phyloP scores from a whole-genome alignment of 1,140 invertebrate species.

The Aleiodes sp. region DNA sequence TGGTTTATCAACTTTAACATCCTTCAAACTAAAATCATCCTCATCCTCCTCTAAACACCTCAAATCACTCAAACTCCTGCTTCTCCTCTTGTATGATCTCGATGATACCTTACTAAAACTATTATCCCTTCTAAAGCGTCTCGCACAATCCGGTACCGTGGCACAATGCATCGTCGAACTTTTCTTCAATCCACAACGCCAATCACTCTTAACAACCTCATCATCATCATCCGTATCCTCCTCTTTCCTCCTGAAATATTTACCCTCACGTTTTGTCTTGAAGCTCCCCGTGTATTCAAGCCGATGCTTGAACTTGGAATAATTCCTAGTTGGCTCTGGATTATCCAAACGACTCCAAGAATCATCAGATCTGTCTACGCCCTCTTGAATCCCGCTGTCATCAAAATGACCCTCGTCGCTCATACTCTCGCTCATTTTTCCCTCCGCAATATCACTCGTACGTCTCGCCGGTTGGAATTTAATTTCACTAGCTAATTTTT shows the following conservation, averaged over 20 bases:
- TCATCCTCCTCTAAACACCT: conserved; percentile 29
- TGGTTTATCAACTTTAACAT: conserved; percentile 18
- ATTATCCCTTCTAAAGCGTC: conserved; percentile 28
- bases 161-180: conserved; percentile 35
- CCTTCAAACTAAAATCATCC: neutral
- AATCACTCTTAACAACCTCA: conserved; percentile 13
- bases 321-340: conserved; percentile 16
- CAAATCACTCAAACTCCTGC: conserved; percentile 38
- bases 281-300: conserved; percentile 55
- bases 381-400: conserved; percentile 34
- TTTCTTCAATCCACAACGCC: conserved; percentile 31
- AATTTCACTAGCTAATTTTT: conserved; percentile 53
- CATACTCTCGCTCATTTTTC: neutral
- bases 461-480: conserved; percentile 49
- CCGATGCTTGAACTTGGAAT: conserved; percentile 33
- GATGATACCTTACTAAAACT: neutral
- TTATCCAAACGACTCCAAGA: conserved; percentile 38
- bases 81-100: conserved; percentile 23
- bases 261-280: conserved; percentile 45
- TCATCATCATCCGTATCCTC: conserved; percentile 33
- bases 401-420: conserved; percentile 13
- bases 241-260: conserved; percentile 43
- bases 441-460: neutral
- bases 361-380: conserved; percentile 47
- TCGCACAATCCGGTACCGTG: conserved; percentile 37